These are phyloP conservation scores for Meiosimyza decipiens DNA, from an alignment of 2,888 invertebrate species.

Conservation along the genomic window DNA sequence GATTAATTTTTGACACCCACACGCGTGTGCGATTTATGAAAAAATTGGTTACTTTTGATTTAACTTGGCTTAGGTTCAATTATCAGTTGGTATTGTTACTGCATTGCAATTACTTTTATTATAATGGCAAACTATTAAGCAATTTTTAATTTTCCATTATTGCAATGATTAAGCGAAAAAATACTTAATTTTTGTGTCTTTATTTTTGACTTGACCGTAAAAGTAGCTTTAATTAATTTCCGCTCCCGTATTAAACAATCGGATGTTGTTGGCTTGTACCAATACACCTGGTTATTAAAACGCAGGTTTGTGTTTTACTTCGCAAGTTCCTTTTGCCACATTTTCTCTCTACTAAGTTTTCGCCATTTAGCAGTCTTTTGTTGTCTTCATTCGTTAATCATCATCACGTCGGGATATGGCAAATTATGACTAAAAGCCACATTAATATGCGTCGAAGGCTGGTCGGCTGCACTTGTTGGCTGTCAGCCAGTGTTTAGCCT, in stretches of 20 bases:
- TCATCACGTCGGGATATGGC: background rate
- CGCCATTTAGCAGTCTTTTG: background rate
- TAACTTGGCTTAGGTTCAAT: background rate
- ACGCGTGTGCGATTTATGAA: background rate
- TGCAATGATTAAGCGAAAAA: too few relatives aligned
- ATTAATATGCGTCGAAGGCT: background rate
- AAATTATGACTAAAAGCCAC: slow-evolving; percentile 11
- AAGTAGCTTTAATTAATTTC: background rate
- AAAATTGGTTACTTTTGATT: background rate
- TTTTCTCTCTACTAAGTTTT: background rate
- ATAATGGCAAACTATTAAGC: background rate
- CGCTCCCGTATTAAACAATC: background rate
- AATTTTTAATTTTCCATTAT: background rate
- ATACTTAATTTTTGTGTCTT: background rate
- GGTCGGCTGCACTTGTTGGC: too few relatives aligned
- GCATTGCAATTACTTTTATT: background rate
- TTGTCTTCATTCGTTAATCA: too few relatives aligned
- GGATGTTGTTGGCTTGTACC: background rate
- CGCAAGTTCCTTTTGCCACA: background rate
- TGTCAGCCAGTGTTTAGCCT: background rate
- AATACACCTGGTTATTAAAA: background rate
- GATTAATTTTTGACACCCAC: slow-evolving; percentile 8
- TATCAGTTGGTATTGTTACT: background rate
- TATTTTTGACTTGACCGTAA: background rate
- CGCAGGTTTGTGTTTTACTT: background rate